Evolutionary conservation across 1,140 invertebrate genomes (phyloP).

Genomic region (Heliconius melpomene): DNA sequence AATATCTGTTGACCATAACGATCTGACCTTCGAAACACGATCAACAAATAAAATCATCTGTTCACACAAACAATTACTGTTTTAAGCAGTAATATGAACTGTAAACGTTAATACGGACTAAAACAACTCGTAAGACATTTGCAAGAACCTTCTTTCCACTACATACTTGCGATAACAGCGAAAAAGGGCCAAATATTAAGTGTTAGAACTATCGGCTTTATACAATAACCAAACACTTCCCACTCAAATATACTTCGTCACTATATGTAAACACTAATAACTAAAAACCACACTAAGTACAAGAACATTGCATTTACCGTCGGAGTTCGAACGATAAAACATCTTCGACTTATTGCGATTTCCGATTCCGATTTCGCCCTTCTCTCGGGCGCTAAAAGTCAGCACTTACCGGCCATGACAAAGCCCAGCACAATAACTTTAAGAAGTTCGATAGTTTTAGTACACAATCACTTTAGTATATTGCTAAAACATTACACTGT

Average conservation of each 20-base stretch:
- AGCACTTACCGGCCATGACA: constrained; percentile 82
- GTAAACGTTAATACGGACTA: constrained; percentile 17
- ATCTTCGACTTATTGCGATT: constrained; percentile 81
- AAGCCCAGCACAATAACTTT: constrained; percentile 81
- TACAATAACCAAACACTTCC: constrained; percentile 73
- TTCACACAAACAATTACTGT: constrained; percentile 64
- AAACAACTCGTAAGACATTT: constrained; percentile 55
- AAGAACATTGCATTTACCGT: constrained; percentile 82
- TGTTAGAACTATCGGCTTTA: constrained; percentile 71
- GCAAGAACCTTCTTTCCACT: constrained; percentile 66
- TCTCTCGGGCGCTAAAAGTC: constrained; percentile 82
- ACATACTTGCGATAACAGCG: constrained; percentile 58
- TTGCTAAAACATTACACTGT: constrained; percentile 80
- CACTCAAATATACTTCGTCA: constrained; percentile 63
- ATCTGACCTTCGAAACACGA: constrained; percentile 60
- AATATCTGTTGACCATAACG: constrained; percentile 57
- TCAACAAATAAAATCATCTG: constrained; percentile 74
- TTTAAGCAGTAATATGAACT: constrained; percentile 43
- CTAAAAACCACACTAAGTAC: constrained; percentile 78
- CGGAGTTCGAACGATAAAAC: constrained; percentile 82
- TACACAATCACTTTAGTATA: constrained; percentile 78
- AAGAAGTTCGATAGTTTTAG: constrained; percentile 79
- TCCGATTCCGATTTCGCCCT: constrained; percentile 79
- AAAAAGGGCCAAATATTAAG: constrained; percentile 56
- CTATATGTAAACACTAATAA: constrained; percentile 76